Evolutionary conservation across 2,888 invertebrate species (phyloP), one percentile per base, ranked within the genome.

Genomic region (Argyra leucocephala): DNA sequence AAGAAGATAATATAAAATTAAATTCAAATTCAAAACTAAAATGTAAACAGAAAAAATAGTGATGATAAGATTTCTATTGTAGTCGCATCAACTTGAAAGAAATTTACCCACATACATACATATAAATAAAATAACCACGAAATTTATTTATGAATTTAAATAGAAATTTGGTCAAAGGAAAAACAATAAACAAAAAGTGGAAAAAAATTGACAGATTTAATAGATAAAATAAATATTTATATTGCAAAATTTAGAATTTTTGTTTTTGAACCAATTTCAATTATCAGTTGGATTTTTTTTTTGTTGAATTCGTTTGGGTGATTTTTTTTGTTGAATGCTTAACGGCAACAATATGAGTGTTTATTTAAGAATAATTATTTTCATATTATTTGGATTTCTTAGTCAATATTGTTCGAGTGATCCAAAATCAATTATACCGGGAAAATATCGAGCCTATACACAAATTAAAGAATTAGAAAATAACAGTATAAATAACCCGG

Each of bases 401-500:
- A 21, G 48, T 48, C 48, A 48, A 48, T 48, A 48, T 48, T 48
- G 48, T 48, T 48, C 22, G 9, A 10, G 31, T 26, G 10, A 26
- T 26, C 24, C 61, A 61, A 24, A 31, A 61, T 31, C 61, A 10
- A 72, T 73, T 64, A 74, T 76, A 70, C 76, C 76, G 37, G 78
- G 78, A 68, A 76, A 76, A 74, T 78, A 75, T 72, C 73, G 74
- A 68, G 75, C 76, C 62, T 75, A 74, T 69, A 74, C 67, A 61
- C 71, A 70, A 60, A 63, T 67, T 60, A 69, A 69, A 64, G 73
- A 65, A 71, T 70, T 62, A 70, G 72, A 62, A 69, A 72, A 69
- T 64, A 71, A 12, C 71, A 72, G 71, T 71, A 71, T 66, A 67
- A 74, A 73, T 73, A 74, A 76, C 68, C 75, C 82, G 59, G 85